Percentiles rank a stretch among this genome's conserved stretches.
These are phyloP conservation scores for Euthynnus affinis DNA, from an alignment of 2,797 vertebrate genomes.

Conservation along the genomic window DNA sequence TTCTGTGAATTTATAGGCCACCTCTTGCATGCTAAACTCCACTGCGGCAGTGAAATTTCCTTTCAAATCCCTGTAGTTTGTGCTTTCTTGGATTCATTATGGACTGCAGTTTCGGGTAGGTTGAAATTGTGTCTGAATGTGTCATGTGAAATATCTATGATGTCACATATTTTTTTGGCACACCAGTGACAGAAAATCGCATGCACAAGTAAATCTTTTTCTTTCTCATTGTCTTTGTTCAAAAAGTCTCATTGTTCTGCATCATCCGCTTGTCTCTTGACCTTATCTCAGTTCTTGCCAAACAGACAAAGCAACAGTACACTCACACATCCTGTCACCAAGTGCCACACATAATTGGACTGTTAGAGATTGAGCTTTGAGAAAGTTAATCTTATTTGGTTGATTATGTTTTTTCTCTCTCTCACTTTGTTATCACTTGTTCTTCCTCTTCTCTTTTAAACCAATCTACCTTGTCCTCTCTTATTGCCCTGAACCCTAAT, in stretches of 20 bases:
- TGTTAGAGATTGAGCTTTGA: constrained; percentile 53
- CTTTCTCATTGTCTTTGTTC: constrained; percentile 29
- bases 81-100: constrained; percentile 16
- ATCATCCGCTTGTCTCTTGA: constrained; percentile 55
- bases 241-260: constrained; percentile 50
- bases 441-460: constrained; percentile 42
- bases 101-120: neutral
- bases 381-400: constrained; percentile 49
- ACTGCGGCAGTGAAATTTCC: constrained; percentile 20
- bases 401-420: constrained; percentile 38
- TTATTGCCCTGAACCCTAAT: constrained; percentile 47
- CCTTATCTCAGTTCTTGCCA: constrained; percentile 64
- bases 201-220: constrained; percentile 14
- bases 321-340: constrained; percentile 61
- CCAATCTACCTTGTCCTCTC: constrained; percentile 42
- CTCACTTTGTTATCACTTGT: constrained; percentile 51
- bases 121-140: neutral
- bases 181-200: neutral
- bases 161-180: neutral
- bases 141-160: neutral
- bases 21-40: constrained; percentile 48
- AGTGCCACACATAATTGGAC: constrained; percentile 66
- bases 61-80: neutral
- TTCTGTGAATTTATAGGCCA: constrained; percentile 42
- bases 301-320: constrained; percentile 69